These are phyloP conservation scores for Gryllus bimaculatus DNA, from an alignment of 1,140 invertebrate species.

Conservation along the genomic window DNA sequence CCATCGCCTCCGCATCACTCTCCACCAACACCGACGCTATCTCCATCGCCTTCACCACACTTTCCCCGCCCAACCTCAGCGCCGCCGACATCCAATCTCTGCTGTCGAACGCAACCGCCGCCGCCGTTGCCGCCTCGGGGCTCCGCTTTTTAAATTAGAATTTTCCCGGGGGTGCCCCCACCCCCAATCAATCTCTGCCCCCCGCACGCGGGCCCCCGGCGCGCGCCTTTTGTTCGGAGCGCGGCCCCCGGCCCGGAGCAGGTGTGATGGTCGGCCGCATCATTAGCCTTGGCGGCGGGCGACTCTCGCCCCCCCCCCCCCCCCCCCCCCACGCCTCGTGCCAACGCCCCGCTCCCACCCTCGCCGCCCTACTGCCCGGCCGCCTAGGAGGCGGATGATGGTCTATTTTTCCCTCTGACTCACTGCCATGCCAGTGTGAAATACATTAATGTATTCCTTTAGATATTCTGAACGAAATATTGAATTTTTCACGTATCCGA, in stretches of 20 bases:
- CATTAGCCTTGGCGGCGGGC: not conserved
- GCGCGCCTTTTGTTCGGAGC: not conserved
- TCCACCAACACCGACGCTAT: no score
- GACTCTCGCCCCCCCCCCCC: no score
- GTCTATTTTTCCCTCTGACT: no score
- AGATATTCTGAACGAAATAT: no score
- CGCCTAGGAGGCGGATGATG: no score
- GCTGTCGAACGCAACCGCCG: not conserved
- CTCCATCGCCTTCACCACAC: no score
- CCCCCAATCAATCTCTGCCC: slow-evolving; percentile 2
- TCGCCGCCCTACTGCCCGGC: not conserved
- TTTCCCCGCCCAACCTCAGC: not conserved
- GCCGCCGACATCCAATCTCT: not conserved
- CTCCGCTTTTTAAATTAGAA: not conserved
- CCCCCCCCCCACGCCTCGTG: not conserved
- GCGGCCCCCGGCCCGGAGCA: not conserved
- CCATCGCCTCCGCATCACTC: no score
- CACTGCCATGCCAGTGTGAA: no score
- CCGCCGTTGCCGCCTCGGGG: no score
- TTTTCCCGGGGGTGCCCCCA: not conserved
- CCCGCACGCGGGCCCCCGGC: not conserved
- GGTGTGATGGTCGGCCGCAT: not conserved
- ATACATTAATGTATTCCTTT: no score
- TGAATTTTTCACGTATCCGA: no score
- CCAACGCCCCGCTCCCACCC: not conserved